Evolutionary conservation across 2,113 vertebrate species (phyloP).

Genomic region (Ariopsis seemanni): DNA sequence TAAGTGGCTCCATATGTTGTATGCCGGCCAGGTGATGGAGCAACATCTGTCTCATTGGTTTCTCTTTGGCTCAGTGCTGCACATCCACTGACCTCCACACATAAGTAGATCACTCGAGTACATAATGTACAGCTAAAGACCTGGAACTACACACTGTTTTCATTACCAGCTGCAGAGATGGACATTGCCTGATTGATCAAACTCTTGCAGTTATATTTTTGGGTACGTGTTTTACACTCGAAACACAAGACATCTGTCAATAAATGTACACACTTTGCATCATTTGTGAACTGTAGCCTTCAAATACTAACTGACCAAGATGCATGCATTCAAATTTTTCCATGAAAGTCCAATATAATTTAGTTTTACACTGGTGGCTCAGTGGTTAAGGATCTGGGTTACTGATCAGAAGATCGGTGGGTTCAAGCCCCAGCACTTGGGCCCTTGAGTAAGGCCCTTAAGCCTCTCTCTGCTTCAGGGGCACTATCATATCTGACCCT

Average conservation of each 20-base stretch:
- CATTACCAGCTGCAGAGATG: background rate
- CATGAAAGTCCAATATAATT: background rate
- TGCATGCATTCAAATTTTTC: background rate
- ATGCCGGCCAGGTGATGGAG: slow-evolving; percentile 54
- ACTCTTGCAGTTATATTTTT: background rate
- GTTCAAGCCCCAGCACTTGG: too few relatives aligned
- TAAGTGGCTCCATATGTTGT: slow-evolving; percentile 72
- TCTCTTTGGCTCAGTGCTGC: slow-evolving; percentile 54
- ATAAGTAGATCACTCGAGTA: background rate
- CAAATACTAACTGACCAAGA: background rate
- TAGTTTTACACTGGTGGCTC: background rate
- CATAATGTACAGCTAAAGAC: background rate
- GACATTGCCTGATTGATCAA: background rate
- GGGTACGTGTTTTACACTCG: background rate
- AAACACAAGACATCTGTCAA: background rate
- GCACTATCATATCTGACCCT: too few relatives aligned
- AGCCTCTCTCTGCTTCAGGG: too few relatives aligned
- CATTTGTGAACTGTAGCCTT: background rate
- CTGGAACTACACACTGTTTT: background rate
- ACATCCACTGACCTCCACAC: slow-evolving; percentile 55
- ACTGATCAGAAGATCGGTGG: too few relatives aligned
- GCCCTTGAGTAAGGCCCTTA: too few relatives aligned
- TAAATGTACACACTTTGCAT: background rate
- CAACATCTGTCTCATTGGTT: slow-evolving; percentile 65
- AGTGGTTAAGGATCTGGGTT: too few relatives aligned